These are phyloP conservation scores for Tetramorium alpestre DNA, from an alignment of 1,140 invertebrate species.

Conservation along the genomic window DNA sequence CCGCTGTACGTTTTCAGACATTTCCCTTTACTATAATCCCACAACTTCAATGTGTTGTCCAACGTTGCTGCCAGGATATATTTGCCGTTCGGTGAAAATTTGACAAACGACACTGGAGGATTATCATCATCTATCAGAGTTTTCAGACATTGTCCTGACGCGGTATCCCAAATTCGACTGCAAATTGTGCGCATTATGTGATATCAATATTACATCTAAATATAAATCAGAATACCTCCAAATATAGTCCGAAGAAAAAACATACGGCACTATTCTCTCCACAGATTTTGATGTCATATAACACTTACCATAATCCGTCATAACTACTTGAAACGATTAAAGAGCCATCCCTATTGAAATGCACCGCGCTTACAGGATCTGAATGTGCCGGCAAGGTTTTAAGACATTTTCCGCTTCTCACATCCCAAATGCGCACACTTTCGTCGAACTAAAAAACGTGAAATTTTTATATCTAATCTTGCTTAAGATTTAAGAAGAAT, in stretches of 20 bases:
- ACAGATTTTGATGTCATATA: neutral
- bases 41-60: slow-evolving; percentile 99
- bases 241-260: neutral
- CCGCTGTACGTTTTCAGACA: slow-evolving; percentile 99
- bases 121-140: slow-evolving; percentile 99
- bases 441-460: slow-evolving; percentile 94
- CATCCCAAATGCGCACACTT: slow-evolving; percentile 99
- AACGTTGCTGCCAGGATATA: slow-evolving; percentile 99
- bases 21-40: slow-evolving; percentile 99
- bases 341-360: slow-evolving; percentile 99
- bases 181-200: slow-evolving; percentile 77
- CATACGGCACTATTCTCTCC: neutral
- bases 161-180: slow-evolving; percentile 99
- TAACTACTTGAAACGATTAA: slow-evolving; percentile 99
- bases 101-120: slow-evolving; percentile 99
- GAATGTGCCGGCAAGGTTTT: slow-evolving; percentile 99
- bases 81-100: slow-evolving; percentile 99
- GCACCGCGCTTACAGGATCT: slow-evolving; percentile 99
- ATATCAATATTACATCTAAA: slow-evolving; percentile 23
- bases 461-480: neutral
- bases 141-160: slow-evolving; percentile 99
- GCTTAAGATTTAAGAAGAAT: neutral
- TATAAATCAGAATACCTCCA: neutral
- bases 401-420: slow-evolving; percentile 99
- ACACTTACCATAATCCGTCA: slow-evolving; percentile 97